Percentiles rank a stretch among this genome's conserved stretches.
Conservation (phyloP, 1,140 invertebrate genomes). For the Aphelenchoides besseyi region DNA sequence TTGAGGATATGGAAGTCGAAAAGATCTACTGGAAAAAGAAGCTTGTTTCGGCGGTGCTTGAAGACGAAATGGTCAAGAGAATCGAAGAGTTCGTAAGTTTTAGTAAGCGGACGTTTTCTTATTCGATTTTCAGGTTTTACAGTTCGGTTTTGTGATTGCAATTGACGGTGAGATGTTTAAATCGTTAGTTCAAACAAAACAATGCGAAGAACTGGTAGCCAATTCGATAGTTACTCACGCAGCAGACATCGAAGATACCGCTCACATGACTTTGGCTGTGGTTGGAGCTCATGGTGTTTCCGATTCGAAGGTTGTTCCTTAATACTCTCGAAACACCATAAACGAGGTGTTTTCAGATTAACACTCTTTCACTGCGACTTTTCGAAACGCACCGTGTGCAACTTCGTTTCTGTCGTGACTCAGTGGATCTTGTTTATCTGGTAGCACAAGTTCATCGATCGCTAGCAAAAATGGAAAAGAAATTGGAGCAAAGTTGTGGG, state of each 20-base stretch:
- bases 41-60: conserved; percentile 17
- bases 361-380: conserved; percentile 27
- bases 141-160: conserved; percentile 35
- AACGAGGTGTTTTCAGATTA: conserved; percentile 42
- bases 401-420: conserved; percentile 37
- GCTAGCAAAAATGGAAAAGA: conserved; percentile 51
- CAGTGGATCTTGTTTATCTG: conserved; percentile 46
- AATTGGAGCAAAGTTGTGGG: conserved; percentile 27
- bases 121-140: conserved; percentile 33
- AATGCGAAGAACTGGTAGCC: conserved; percentile 18
- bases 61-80: conserved; percentile 24
- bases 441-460: conserved; percentile 51
- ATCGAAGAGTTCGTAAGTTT: conserved; percentile 14
- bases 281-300: conserved; percentile 28
- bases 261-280: conserved; percentile 41
- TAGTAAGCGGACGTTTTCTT: conserved; percentile 21
- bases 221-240: conserved; percentile 8
- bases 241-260: background rate
- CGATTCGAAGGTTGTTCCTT: conserved; percentile 30
- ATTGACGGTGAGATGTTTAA: conserved; percentile 44
- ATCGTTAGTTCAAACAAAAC: conserved; percentile 27
- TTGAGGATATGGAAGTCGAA: conserved; percentile 12
- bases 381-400: conserved; percentile 45
- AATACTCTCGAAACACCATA: background rate
- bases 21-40: conserved; percentile 32